Base-by-base conservation (phyloP, 2,113 vertebrate species). In the Ochotona curzoniae region DNA sequence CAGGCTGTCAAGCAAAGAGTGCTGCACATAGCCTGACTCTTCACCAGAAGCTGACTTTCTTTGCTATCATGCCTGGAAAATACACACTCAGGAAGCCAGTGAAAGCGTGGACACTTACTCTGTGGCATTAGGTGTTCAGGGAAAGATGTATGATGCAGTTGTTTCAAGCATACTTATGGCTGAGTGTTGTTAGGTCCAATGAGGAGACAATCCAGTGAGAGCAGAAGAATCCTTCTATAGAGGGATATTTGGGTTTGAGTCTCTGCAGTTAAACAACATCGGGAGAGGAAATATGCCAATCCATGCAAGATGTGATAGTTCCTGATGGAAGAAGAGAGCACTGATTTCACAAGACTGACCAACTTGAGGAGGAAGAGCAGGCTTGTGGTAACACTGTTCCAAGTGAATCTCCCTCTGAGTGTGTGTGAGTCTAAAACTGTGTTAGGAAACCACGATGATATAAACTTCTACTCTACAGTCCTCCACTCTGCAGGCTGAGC, bases 181-280 rank as follows among this genome's bases (percentile, higher is more conserved):
- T 87, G 60, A 44, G 32, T 25, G 47, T 71, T 75, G 21, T 87
- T 92, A 44, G 38, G 38, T 44, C 38, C 67, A n/a, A 20, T 76
- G 78, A 60, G 91, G 30, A 44, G 17, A 71, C 30, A 89, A 78
- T 94, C 89, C 44, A 80, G 51, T 74, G 83, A 89, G n/a, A 28
- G 70, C 38, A 83, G 70, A 54, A 89, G 76, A 92, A 60, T 70
- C 51, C 38, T n/a, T 84, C 93, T 94, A 57, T 25, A 94, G 89
- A 93, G 21, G 26, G 83, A 51, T 6, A 51, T 83, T 69, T 93
- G 57, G 2, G 76, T 79, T 70, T 69, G 61, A n/a, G 66, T 23
- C 75, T 91, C 61, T 14, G 61, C 85, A 86, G 8, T 47, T 76
- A 67, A 81, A 61, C n/a, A 75, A 15, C 92, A 44, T 44, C 38